phyloP scores from a whole-genome alignment of 2,113 vertebrate genomes.

The Microtus ochrogaster region DNA sequence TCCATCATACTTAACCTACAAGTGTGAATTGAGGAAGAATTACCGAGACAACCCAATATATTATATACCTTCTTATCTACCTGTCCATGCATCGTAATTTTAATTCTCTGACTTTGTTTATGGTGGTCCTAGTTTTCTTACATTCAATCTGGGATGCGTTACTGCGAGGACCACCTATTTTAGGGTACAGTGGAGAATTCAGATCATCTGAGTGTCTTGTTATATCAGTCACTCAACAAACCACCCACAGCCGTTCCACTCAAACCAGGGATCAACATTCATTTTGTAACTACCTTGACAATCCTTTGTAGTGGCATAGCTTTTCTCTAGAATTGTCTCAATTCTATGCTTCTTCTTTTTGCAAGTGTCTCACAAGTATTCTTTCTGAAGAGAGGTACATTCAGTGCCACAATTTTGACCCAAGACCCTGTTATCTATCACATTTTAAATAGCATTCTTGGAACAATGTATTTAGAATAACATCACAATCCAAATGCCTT shows the following conservation, averaged over 20 bases:
- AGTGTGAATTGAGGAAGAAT: neutral
- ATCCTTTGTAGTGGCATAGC: neutral
- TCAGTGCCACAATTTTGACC: neutral
- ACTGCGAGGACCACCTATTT: neutral
- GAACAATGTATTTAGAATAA: neutral
- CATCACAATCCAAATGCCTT: neutral
- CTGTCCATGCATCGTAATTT: neutral
- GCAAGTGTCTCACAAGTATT: neutral
- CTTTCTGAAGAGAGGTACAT: neutral
- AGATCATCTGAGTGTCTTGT: neutral
- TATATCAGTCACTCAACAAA: neutral
- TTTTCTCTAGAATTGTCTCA: neutral
- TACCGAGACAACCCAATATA: neutral
- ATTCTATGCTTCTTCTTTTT: neutral
- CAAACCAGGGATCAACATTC: neutral
- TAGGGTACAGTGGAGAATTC: neutral
- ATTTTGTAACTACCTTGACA: neutral
- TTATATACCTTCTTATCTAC: neutral
- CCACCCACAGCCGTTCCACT: neutral
- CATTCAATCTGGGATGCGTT: neutral
- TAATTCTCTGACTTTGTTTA: neutral
- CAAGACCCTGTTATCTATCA: neutral
- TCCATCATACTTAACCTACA: neutral
- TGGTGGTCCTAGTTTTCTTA: neutral
- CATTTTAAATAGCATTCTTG: slow-evolving; percentile 37